Percentiles rank a stretch among this genome's conserved stretches.
phyloP scores from a whole-genome alignment of 2,888 invertebrate genomes.

The Oxycera nigricornis region DNA sequence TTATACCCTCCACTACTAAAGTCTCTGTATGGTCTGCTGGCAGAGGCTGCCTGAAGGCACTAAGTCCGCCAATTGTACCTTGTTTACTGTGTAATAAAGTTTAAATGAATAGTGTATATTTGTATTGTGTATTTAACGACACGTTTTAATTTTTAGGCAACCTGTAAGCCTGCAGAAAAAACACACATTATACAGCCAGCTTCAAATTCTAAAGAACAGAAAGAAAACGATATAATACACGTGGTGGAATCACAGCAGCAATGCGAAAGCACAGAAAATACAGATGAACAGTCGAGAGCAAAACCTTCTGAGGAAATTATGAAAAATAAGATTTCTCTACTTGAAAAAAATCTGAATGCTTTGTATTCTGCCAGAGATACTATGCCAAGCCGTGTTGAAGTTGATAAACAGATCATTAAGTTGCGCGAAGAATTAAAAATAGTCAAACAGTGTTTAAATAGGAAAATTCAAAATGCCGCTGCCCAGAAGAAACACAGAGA shows the following conservation, averaged over 20 bases:
- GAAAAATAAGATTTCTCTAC: background rate
- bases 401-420: constrained; percentile 16
- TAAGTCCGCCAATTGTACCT: too few relatives aligned
- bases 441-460: constrained; percentile 4
- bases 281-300: constrained; percentile 2
- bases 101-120: too few relatives aligned
- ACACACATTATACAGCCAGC: background rate
- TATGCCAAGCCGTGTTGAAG: constrained; percentile 15
- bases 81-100: too few relatives aligned
- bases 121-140: background rate
- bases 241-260: background rate
- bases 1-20: too few relatives aligned
- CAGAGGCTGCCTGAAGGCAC: too few relatives aligned
- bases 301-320: background rate
- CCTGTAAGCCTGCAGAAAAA: background rate
- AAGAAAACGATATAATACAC: background rate
- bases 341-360: constrained; percentile 4
- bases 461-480: background rate
- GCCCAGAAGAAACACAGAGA: background rate
- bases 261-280: background rate
- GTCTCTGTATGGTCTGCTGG: too few relatives aligned
- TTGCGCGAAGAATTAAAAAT: background rate
- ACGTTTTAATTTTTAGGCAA: background rate
- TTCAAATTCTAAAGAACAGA: background rate
- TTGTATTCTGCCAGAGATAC: constrained; percentile 6